Base-by-base conservation (phyloP, 2,888 invertebrate species). In the Cheilosia urbana region DNA sequence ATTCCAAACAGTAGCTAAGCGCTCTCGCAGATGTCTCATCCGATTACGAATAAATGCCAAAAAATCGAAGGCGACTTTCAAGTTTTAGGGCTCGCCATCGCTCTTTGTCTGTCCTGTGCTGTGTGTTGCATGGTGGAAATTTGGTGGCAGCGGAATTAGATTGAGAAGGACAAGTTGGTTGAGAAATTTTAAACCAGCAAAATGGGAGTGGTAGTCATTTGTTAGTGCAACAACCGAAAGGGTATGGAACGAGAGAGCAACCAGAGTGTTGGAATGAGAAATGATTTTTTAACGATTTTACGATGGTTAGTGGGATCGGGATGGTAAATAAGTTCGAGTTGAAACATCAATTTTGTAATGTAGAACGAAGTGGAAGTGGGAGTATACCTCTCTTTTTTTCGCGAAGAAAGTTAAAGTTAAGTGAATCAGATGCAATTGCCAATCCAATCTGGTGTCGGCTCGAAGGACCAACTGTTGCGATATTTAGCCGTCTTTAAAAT, bases 131-230 rank as follows among this genome's bases (percentile, higher is more conserved):
- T 55, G 49, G 49, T 37, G 40, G 40, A 19, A 4, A 27, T 24
- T 65, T 34, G 62, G 55, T 58, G 49, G 37, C 19, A 34, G 34
- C 34, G 27, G 60, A 75, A 75, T 40, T 42, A 53, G 9, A 53
- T 13, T 40, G 21, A 21, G 42, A 34, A 60, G 40, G 17, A 34
- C 34, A 45, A 51, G 57, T 7, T 51, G 2, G 55, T 69, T 75
- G 81, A 45, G 40, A 63, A 75, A 81, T 24, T 69, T 69, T n/a
- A 63, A 45, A 15, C 7, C 45, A 21, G 34, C 37, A 42, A 65
- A 40, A 24, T 75, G 71, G 84, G 75, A 37, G 84, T 60, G 84
- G 53, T 55, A 47, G 58, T 84, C 71, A 84, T 80, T 84, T 80
- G 80, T 84, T 84, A 80, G 80, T 84, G 84, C 80, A 80, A 71